phyloP scores from a whole-genome alignment of 2,797 vertebrate genomes.

The Acanthiza pusilla region DNA sequence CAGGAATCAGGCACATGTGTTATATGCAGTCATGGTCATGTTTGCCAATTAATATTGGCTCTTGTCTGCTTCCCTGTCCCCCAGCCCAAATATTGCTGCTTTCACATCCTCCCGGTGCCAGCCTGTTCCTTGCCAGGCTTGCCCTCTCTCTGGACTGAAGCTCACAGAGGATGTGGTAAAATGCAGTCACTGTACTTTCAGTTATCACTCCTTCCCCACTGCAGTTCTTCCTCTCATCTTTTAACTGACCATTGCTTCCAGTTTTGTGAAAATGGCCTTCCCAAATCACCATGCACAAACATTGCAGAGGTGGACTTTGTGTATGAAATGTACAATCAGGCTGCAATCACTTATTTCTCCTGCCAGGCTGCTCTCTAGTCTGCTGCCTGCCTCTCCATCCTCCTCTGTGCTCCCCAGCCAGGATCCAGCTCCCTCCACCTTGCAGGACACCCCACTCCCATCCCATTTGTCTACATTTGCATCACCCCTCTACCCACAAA shows the following conservation, averaged over 20 bases:
- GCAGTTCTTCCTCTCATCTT: background rate
- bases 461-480: background rate
- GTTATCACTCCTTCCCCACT: background rate
- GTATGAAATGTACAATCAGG: background rate
- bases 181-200: background rate
- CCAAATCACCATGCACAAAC: background rate
- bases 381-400: background rate
- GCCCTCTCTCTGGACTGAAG: background rate
- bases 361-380: background rate
- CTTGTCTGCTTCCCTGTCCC: background rate
- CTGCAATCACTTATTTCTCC: background rate
- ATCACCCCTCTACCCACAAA: background rate
- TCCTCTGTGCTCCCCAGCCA: background rate
- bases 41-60: background rate
- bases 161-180: background rate
- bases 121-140: background rate
- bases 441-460: background rate
- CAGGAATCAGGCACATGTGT: background rate
- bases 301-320: background rate
- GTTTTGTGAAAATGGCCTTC: background rate
- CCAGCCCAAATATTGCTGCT: background rate
- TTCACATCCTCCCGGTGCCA: background rate
- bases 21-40: accelerated
- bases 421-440: background rate
- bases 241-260: background rate